phyloP scores from a whole-genome alignment of 1,140 invertebrate species.

The Lethocerus indicus region DNA sequence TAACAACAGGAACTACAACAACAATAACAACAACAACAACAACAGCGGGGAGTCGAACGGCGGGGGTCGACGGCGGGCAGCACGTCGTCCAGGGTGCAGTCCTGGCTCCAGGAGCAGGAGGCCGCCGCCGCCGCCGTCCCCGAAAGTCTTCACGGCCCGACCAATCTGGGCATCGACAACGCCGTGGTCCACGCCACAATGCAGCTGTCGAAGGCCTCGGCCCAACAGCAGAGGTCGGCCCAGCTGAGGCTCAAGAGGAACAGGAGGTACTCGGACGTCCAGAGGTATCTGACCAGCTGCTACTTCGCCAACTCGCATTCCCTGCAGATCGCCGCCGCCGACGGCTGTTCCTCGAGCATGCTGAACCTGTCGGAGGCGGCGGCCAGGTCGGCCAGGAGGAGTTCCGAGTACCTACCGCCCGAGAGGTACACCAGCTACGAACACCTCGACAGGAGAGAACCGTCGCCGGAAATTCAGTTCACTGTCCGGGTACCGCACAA shows the following conservation, averaged over 20 bases:
- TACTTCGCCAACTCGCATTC: constrained; percentile 1
- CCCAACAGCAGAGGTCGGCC: neutral
- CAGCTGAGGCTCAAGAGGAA: no score
- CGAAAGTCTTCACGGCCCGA: no score
- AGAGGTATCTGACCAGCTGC: constrained; percentile 5
- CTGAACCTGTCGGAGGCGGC: neutral
- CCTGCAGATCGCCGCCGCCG: neutral
- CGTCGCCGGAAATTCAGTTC: neutral
- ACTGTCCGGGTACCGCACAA: no score
- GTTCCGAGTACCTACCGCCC: neutral
- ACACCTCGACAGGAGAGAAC: neutral
- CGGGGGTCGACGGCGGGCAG: no score
- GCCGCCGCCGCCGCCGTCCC: no score
- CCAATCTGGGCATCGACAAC: no score
- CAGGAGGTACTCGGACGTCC: constrained; percentile 8
- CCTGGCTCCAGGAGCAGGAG: neutral
- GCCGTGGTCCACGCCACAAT: neutral
- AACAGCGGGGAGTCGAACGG: no score
- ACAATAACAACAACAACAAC: neutral
- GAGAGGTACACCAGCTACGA: neutral
- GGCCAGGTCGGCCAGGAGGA: neutral
- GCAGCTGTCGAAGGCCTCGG: neutral
- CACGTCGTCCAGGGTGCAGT: constrained; percentile 16
- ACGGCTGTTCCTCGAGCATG: neutral
- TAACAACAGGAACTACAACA: constrained; percentile 4